These are phyloP conservation scores for Fissipunctia ypsillon DNA, from an alignment of 2,888 invertebrate species.

Conservation along the genomic window DNA sequence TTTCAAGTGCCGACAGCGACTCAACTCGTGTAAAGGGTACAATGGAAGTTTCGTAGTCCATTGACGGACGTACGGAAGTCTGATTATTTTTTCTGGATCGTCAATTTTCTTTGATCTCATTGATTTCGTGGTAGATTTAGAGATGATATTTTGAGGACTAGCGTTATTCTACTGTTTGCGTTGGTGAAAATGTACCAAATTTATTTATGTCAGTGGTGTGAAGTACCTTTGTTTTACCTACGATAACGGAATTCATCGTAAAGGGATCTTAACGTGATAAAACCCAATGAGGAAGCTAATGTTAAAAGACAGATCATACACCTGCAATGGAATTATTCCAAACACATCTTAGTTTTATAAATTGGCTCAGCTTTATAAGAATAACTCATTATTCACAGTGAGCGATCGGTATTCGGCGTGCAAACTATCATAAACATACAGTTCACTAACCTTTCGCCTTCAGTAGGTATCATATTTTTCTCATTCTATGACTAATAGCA, in stretches of 20 bases:
- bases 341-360: conserved; percentile 3
- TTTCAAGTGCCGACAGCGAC: conserved; percentile 38
- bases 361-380: conserved; percentile 35
- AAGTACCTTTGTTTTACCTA: too few species aligned
- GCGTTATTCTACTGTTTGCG: too few species aligned
- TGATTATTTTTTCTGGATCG: neutral
- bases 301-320: neutral
- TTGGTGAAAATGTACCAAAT: too few species aligned
- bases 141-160: neutral
- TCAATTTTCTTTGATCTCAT: conserved; percentile 19
- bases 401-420: conserved; percentile 32
- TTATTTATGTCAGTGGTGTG: too few species aligned
- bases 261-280: neutral
- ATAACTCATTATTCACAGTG: conserved; percentile 26
- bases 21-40: conserved; percentile 1
- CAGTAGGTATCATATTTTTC: conserved; percentile 33
- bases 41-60: conserved; percentile 8
- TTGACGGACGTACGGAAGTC: neutral
- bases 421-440: conserved; percentile 38
- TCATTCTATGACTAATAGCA: conserved; percentile 18
- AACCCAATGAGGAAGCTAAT: neutral
- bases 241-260: neutral
- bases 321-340: neutral
- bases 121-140: neutral
- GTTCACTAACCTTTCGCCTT: conserved; percentile 38